Evolutionary conservation across 2,888 invertebrate species (phyloP).

Genomic region (Reticulitermes lucifugus): DNA sequence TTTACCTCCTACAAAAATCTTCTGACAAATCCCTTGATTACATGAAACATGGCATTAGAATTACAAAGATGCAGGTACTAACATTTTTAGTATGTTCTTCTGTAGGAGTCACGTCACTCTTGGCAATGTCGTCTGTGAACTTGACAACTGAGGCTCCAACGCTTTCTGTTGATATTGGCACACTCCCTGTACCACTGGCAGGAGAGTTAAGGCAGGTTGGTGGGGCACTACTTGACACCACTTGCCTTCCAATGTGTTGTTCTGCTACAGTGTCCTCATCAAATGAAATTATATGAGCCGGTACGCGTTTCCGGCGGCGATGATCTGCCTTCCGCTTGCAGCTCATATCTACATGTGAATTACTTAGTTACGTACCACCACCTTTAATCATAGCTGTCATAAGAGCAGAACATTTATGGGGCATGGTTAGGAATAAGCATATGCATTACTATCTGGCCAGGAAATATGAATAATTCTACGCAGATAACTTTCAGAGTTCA

Average conservation of each 20-base stretch:
- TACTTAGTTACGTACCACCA: neutral
- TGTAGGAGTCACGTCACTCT: neutral
- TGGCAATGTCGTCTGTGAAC: neutral
- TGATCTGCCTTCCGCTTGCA: conserved; percentile 56
- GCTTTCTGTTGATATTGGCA: neutral
- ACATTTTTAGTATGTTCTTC: neutral
- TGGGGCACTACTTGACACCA: conserved; percentile 70
- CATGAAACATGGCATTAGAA: no score
- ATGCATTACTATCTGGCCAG: no score
- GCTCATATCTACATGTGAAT: conserved; percentile 33
- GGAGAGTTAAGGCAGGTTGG: conserved; percentile 74
- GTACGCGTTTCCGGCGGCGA: conserved; percentile 69
- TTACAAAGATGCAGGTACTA: neutral
- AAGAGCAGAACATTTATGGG: no score
- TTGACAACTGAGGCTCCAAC: neutral
- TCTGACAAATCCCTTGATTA: no score
- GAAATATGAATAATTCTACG: no score
- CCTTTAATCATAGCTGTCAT: no score
- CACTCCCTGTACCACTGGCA: conserved; percentile 12
- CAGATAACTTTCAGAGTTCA: no score
- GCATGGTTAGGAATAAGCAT: no score
- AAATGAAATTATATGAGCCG: conserved; percentile 76
- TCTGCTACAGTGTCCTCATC: conserved; percentile 68
- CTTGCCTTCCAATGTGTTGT: conserved; percentile 21
- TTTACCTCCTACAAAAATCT: no score